Base-by-base conservation (phyloP, 2,797 vertebrate genomes). In the Tamandua tetradactyla region DNA sequence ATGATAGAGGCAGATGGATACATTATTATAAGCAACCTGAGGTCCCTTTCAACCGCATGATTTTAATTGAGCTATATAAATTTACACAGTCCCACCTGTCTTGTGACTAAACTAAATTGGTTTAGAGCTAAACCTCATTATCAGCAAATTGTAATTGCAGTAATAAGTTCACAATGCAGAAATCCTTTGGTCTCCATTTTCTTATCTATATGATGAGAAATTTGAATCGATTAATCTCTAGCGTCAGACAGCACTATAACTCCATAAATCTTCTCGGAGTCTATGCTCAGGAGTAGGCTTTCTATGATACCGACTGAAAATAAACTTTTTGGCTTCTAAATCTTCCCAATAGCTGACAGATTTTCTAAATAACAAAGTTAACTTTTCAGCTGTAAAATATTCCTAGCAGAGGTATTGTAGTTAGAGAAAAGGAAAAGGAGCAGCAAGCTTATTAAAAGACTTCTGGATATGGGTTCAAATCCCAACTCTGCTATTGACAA, bases 1-100 rank as follows among this genome's bases (percentile, higher is more conserved):
- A 14, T 15, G 35, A 86, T 71, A 85, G 81, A 87, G 47, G 61
- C 92, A 96, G 90, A 92, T 92, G 85, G 87, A 83, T 80, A 80
- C 37, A 42, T 94, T 90, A 95, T 89, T 93, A 32, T 59, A 89
- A 86, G 32, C 94, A 61, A 94, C 52, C 74, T 90, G 8, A 83
- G 82, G 64, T 95, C 64, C 87, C 82, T 93, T 89, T 71, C 69
- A 75, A 78, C 78, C 83, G 78, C 75, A 30, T 81, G 87, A 90
- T 94, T 95, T 96, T 97, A 96, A 96, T 61, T 92, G 82, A 86
- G 42, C 85, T 88, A 55, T 93, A 92, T 94, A 95, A 92, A 93
- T 95, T 94, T 93, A 93, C 87, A 94, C 87, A 88, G 74, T 83
- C 92, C 80, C 96, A 92, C 87, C 87, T 97, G 91, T 87, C 90